Conservation (phyloP, 35 echinoderm and acorn worm genomes). For the Anneissia japonica region DNA sequence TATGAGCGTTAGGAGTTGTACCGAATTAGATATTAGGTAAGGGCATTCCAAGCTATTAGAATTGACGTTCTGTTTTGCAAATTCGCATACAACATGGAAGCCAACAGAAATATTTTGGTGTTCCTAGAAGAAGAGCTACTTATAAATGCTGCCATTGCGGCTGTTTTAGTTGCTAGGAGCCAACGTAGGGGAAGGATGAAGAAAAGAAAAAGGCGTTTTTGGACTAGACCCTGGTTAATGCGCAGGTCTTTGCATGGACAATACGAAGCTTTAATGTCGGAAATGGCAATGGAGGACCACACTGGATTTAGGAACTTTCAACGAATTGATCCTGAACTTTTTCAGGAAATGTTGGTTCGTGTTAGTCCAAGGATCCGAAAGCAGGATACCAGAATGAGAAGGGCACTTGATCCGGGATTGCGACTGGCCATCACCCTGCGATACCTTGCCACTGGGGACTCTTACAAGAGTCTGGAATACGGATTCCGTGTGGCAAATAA, state of each 20-base stretch:
- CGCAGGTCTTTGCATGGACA: constrained; percentile 19
- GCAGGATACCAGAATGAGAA: constrained; percentile 16
- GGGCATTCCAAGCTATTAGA: too few relatives aligned
- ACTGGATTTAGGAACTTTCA: constrained; percentile 16
- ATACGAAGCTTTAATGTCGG: not conserved
- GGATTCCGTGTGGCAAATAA: constrained; percentile 11
- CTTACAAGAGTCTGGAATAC: constrained; percentile 32
- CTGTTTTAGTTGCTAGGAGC: too few relatives aligned
- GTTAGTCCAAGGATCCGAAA: constrained; percentile 22
- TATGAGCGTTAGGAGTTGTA: too few relatives aligned
- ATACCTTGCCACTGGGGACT: constrained; percentile 43
- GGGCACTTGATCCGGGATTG: constrained; percentile 1
- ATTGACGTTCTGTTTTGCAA: too few relatives aligned
- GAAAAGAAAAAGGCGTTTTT: too few relatives aligned
- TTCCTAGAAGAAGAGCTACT: too few relatives aligned
- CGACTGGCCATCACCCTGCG: constrained; percentile 36
- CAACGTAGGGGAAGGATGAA: too few relatives aligned
- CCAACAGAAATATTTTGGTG: too few relatives aligned
- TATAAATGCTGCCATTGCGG: too few relatives aligned
- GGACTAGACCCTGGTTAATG: constrained; percentile 16
- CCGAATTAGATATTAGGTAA: too few relatives aligned
- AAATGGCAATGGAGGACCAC: constrained; percentile 15
- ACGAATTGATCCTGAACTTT: not conserved
- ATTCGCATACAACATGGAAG: too few relatives aligned
- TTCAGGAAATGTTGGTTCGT: constrained; percentile 18